Evolutionary conservation across 2,888 invertebrate genomes (phyloP).

Genomic region (Ischnus inquisitorius): DNA sequence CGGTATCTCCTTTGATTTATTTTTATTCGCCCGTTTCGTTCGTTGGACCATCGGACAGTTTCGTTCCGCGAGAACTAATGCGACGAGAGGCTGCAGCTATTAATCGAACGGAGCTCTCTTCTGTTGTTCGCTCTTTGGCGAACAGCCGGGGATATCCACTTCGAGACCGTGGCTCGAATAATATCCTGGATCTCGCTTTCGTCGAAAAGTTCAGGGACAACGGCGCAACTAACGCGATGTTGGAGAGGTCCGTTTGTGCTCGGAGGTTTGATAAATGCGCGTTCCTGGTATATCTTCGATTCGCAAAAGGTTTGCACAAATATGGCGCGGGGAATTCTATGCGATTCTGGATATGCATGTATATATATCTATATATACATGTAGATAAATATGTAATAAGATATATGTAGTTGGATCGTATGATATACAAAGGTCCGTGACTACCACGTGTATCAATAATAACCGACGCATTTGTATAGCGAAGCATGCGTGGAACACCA

Average conservation of each 20-base stretch:
- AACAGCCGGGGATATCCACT: constrained; percentile 12
- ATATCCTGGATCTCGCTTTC: constrained; percentile 57
- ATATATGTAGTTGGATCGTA: background rate
- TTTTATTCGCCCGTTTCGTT: constrained; percentile 40
- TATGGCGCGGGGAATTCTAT: background rate
- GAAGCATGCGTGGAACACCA: background rate
- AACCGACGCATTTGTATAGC: constrained; percentile 16
- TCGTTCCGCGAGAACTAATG: constrained; percentile 54
- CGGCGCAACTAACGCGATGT: constrained; percentile 1
- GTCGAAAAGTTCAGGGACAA: constrained; percentile 63
- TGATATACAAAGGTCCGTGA: background rate
- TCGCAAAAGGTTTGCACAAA: constrained; percentile 16
- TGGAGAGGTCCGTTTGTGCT: constrained; percentile 51
- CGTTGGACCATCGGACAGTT: constrained; percentile 6
- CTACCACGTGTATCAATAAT: constrained; percentile 31
- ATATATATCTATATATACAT: background rate
- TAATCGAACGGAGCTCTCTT: constrained; percentile 52
- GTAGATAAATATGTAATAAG: background rate
- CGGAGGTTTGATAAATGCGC: constrained; percentile 59
- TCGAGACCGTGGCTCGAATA: constrained; percentile 7
- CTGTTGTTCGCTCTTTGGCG: constrained; percentile 31
- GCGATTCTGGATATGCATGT: background rate
- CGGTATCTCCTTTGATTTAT: constrained; percentile 56
- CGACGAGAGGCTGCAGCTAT: constrained; percentile 56
- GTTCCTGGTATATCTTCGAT: constrained; percentile 12